Base-by-base conservation (phyloP, 1,140 invertebrate genomes). In the Stenopsyche tienmushanensis region DNA sequence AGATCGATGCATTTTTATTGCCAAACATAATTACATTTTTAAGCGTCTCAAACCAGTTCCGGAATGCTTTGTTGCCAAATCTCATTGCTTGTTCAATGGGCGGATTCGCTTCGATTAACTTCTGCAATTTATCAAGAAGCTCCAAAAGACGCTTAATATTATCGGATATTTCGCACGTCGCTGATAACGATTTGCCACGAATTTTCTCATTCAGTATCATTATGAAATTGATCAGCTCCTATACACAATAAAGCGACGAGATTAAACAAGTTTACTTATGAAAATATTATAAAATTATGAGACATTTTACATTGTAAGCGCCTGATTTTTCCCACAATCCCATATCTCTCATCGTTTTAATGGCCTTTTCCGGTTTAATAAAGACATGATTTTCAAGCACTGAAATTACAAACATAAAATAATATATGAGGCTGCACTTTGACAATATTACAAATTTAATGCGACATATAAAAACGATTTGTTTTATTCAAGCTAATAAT, bases 51-150 rank as follows among this genome's bases (percentile, higher is more conserved):
- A 91, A 89, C 90, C 93, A 99, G 21, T 82, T 83, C 70, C 89
- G 84, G 77, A 96, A 99, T 1, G 97, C 92, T 77, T 91, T 90
- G 76, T 99, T 98, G 10, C 97, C 97, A 86, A 98, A 99, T 67
- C 97, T 81, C 76, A 97, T 94, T 1, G 95, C 94, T 74, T 98
- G 94, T 66, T 97, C 91, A 50, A 95, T 83, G 0, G 95, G 93
- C 41, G 94, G 94, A 69, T 89, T 93, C 70, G 96, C 87, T 73
- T 91, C 87, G 64, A 97, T 86, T 79, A 91, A 85, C 62, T 83
- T 76, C 66, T 89, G 84, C 64, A 98, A 78, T 72, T 83, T 87
- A 20, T 92, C 84, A 34, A 98, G 78, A 64, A 97, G 73, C 0
- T 77, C 71, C 1, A 91, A 57, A 17, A 96, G 72, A 71, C 88